Percentiles rank a stretch among this genome's conserved stretches.
Conservation (phyloP, 2,113 vertebrate genomes). For the Cephalophus harveyi region DNA sequence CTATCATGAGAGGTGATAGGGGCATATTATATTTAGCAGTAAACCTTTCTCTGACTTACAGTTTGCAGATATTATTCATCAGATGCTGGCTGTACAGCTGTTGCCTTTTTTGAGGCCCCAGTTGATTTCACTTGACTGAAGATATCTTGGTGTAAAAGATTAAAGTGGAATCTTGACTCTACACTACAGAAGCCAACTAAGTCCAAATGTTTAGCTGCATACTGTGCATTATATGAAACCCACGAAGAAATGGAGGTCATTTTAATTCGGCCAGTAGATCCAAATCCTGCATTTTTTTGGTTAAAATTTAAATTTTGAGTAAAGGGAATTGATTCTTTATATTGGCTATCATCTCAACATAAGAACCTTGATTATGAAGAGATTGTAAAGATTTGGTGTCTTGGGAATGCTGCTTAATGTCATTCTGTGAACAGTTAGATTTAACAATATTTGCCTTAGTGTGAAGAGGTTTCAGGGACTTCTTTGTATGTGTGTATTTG, state of each 20-base stretch:
- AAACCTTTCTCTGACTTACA: background rate
- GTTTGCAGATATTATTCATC: background rate
- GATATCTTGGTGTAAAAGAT: background rate
- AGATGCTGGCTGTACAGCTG: background rate
- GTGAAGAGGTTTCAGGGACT: background rate
- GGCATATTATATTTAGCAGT: background rate
- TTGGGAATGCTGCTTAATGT: background rate
- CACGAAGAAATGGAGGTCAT: background rate
- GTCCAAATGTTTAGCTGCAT: background rate
- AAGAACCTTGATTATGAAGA: background rate
- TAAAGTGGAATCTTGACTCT: background rate
- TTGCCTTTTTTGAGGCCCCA: background rate
- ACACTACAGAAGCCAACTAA: background rate
- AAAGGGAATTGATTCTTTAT: background rate
- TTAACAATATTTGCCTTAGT: background rate
- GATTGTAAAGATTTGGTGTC: background rate
- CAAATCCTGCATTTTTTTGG: background rate
- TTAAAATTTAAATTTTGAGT: background rate
- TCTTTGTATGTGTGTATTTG: background rate
- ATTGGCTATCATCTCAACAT: background rate
- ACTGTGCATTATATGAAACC: background rate
- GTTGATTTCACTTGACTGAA: slow-evolving; percentile 9
- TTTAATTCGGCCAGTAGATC: background rate
- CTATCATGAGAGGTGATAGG: background rate
- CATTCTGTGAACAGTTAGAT: background rate